These are phyloP conservation scores for Heterodera carotae DNA, from an alignment of 1,140 invertebrate genomes.

Conservation along the genomic window DNA sequence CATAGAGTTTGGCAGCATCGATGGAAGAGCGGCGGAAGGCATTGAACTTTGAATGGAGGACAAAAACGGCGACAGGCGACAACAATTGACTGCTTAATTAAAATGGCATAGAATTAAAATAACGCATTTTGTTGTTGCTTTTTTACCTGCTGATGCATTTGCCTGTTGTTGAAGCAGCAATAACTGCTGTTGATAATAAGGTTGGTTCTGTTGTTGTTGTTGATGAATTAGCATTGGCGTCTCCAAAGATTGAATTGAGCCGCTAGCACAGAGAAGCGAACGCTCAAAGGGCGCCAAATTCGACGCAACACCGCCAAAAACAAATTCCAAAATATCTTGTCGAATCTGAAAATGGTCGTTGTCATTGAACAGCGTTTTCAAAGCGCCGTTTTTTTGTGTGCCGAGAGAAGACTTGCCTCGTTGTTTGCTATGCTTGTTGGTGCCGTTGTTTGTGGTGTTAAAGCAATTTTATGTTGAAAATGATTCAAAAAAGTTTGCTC, in stretches of 20 bases:
- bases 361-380: too few species aligned
- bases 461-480: not conserved
- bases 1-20: not conserved
- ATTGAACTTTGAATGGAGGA: not conserved
- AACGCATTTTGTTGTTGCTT: too few species aligned
- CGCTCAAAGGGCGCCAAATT: constrained; percentile 30
- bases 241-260: constrained; percentile 35
- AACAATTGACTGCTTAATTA: not conserved
- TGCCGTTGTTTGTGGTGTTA: not conserved
- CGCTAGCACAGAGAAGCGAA: constrained; percentile 12
- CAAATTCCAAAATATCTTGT: constrained; percentile 36
- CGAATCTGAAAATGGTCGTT: constrained; percentile 30
- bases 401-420: not conserved
- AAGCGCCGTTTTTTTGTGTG: not conserved
- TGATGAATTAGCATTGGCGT: constrained; percentile 31
- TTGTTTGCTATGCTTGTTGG: not conserved
- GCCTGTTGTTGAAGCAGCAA: not conserved
- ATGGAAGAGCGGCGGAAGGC: not conserved
- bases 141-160: not conserved
- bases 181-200: not conserved
- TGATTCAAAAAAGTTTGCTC: not conserved
- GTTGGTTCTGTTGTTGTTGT: not conserved
- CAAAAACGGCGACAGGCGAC: not conserved
- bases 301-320: constrained; percentile 4
- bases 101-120: not conserved